Conservation (phyloP, 2,888 invertebrate species). For the Dexiosoma caninum region DNA sequence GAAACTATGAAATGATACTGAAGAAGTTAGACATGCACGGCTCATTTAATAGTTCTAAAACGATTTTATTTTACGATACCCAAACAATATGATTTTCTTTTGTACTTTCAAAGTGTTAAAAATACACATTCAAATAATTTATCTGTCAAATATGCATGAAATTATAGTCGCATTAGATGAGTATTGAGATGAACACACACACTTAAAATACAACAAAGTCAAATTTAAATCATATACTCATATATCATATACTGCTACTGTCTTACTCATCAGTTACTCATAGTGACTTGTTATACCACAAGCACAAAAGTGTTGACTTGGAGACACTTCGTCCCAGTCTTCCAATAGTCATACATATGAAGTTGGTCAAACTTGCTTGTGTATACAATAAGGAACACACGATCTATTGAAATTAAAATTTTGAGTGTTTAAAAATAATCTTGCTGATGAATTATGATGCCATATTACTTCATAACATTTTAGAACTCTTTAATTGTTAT, state of each 20-base stretch:
- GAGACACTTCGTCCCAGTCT: too few relatives aligned
- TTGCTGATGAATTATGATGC: too few relatives aligned
- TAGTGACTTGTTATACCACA: too few relatives aligned
- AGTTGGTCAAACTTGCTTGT: too few relatives aligned
- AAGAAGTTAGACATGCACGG: neutral
- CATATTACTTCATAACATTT: too few relatives aligned
- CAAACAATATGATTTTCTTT: neutral
- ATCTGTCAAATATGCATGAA: constrained; percentile 50
- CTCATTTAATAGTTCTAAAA: neutral
- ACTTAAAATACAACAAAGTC: neutral
- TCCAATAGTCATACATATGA: too few relatives aligned
- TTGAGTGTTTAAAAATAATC: too few relatives aligned
- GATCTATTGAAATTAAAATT: too few relatives aligned
- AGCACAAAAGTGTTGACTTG: too few relatives aligned
- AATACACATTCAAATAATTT: constrained; percentile 38
- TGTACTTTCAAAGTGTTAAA: neutral
- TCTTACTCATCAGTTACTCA: too few relatives aligned
- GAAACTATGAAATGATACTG: neutral
- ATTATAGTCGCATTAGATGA: constrained; percentile 3
- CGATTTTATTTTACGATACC: neutral
- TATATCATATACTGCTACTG: neutral
- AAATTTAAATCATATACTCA: constrained; percentile 14
- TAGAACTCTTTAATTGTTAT: too few relatives aligned
- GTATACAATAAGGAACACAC: too few relatives aligned
- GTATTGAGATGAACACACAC: neutral